These are phyloP conservation scores for Romanogobio albipinnatus DNA, from an alignment of 2,113 vertebrate genomes.

Conservation along the genomic window DNA sequence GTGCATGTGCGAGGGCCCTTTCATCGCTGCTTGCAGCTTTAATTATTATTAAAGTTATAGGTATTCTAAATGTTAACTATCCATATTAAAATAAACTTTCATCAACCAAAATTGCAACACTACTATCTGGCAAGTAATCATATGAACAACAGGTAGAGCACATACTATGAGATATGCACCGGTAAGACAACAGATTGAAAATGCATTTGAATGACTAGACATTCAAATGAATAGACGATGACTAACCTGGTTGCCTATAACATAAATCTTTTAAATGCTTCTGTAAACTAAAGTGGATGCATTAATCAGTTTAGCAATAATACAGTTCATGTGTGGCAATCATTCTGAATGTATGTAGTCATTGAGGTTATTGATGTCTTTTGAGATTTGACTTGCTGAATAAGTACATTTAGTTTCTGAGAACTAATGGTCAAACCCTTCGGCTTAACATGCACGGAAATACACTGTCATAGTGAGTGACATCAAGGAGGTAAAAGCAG, in stretches of 20 bases:
- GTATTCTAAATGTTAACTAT: neutral
- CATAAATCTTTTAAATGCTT: slow-evolving; percentile 1
- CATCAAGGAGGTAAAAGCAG: neutral
- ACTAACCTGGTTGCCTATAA: neutral
- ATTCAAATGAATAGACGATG: slow-evolving; percentile 11
- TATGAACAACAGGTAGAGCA: neutral
- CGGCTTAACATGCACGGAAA: neutral
- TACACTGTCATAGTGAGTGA: neutral
- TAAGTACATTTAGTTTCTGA: neutral
- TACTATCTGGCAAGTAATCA: neutral
- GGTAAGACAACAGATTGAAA: neutral
- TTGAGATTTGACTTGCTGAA: neutral
- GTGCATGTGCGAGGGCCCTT: no score
- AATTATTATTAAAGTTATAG: neutral
- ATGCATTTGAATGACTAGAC: neutral
- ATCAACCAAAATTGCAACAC: neutral
- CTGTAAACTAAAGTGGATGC: neutral
- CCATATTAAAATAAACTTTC: neutral
- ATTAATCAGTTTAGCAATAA: neutral
- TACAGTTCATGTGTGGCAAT: neutral
- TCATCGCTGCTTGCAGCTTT: no score
- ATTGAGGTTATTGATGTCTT: neutral
- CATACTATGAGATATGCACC: neutral
- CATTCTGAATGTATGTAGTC: slow-evolving; percentile 14
- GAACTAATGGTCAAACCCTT: neutral